These are phyloP conservation scores for Drosophila suboccidentalis DNA, from an alignment of 2,888 invertebrate genomes.

Conservation along the genomic window DNA sequence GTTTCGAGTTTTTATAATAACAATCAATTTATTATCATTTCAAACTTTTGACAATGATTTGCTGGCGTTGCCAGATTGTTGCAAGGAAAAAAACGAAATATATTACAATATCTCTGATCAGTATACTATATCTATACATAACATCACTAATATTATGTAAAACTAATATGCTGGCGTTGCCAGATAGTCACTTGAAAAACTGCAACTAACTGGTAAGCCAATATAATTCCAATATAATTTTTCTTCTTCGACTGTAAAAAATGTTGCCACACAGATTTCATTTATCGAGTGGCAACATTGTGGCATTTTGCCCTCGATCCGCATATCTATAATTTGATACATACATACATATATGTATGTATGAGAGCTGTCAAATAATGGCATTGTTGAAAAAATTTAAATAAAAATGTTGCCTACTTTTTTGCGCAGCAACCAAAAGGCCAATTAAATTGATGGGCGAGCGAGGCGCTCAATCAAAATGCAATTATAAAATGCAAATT, in stretches of 20 bases:
- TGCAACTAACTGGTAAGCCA: neutral
- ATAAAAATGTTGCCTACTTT: slow-evolving; percentile 34
- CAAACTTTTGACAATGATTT: neutral
- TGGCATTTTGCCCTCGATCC: neutral
- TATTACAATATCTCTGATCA: no score
- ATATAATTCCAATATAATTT: no score
- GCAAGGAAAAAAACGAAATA: no score
- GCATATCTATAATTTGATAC: slow-evolving; percentile 3
- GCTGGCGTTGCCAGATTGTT: neutral
- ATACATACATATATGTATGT: no score
- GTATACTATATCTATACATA: no score
- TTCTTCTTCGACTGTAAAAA: neutral
- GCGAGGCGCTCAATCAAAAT: slow-evolving; percentile 63
- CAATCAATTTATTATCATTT: neutral
- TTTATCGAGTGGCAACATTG: neutral
- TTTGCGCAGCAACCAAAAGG: slow-evolving; percentile 32
- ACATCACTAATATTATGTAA: no score
- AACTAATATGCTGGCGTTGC: neutral
- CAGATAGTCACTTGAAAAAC: neutral
- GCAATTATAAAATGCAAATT: slow-evolving; percentile 77
- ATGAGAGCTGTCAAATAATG: slow-evolving; percentile 3
- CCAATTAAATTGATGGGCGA: slow-evolving; percentile 48
- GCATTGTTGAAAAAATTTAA: slow-evolving; percentile 1
- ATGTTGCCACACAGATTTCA: neutral
- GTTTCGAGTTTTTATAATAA: neutral